phyloP scores from a whole-genome alignment of 2,797 vertebrate species.

The Pipistrellus nathusii region DNA sequence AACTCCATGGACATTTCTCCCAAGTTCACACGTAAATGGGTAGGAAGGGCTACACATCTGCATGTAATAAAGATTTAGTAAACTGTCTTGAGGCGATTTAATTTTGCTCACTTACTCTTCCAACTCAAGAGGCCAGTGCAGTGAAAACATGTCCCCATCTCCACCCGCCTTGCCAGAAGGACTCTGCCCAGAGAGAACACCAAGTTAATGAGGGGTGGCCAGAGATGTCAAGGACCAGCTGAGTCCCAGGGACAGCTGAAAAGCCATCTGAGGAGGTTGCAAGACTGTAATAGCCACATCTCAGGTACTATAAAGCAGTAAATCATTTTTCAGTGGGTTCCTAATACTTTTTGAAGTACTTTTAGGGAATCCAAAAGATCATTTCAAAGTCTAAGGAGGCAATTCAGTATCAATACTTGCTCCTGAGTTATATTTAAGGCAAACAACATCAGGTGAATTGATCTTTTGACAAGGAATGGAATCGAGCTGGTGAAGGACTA shows the following conservation, averaged over 20 bases:
- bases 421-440: conserved; percentile 51
- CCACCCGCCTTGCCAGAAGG: conserved; percentile 3
- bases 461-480: conserved; percentile 56
- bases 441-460: conserved; percentile 50
- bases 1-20: background rate
- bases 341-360: background rate
- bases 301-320: background rate
- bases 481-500: conserved; percentile 72
- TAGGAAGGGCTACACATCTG: background rate
- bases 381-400: conserved; percentile 60
- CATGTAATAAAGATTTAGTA: background rate
- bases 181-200: background rate
- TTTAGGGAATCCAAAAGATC: background rate
- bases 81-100: conserved; percentile 19
- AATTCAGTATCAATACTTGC: background rate
- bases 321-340: background rate
- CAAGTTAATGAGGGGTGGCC: conserved; percentile 38
- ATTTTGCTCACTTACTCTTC: background rate
- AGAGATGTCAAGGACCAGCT: conserved; percentile 43
- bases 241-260: conserved; percentile 31
- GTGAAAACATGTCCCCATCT: background rate
- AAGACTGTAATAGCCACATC: background rate
- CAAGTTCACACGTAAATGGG: background rate
- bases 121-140: background rate
- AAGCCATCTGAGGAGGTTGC: background rate